phyloP scores from a whole-genome alignment of 2,113 vertebrate genomes.

The Syngnathus scovelli region DNA sequence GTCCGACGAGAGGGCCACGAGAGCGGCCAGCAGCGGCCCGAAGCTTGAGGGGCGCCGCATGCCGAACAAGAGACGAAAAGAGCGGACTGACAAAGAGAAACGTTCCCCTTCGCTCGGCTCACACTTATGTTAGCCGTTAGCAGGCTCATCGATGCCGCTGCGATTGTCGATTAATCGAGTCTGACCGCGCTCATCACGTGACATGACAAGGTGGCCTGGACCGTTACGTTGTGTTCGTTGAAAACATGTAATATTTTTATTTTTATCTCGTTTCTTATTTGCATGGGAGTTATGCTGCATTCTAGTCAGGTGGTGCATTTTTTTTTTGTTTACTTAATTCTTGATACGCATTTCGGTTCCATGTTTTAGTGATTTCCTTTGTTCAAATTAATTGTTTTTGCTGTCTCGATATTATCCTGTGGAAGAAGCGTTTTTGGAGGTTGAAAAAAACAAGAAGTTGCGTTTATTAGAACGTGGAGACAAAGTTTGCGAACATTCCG shows the following conservation, averaged over 20 bases:
- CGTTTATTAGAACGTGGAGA: slow-evolving; percentile 79
- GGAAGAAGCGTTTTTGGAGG: not conserved
- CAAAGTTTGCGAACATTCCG: slow-evolving; percentile 80
- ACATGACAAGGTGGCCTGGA: not conserved
- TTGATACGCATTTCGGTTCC: no score
- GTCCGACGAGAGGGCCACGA: slow-evolving; percentile 20
- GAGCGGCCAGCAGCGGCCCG: slow-evolving; percentile 20
- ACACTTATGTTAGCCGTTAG: not conserved
- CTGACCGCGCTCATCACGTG: not conserved
- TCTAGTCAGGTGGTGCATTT: no score
- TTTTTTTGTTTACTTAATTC: no score
- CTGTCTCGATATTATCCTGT: not conserved
- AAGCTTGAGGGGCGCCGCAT: not conserved
- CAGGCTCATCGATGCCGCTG: not conserved
- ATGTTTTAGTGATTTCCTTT: no score
- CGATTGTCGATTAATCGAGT: not conserved
- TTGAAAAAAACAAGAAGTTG: slow-evolving; percentile 68
- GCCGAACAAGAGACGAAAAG: not conserved
- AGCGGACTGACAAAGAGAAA: not conserved
- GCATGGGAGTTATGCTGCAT: no score
- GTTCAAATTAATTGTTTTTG: not conserved
- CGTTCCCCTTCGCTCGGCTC: not conserved
- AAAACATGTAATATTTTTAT: no score
- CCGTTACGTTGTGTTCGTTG: no score
- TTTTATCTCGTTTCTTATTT: no score